Evolutionary conservation across 2,888 invertebrate genomes (phyloP).

Genomic region (Drosophila lacicola): DNA sequence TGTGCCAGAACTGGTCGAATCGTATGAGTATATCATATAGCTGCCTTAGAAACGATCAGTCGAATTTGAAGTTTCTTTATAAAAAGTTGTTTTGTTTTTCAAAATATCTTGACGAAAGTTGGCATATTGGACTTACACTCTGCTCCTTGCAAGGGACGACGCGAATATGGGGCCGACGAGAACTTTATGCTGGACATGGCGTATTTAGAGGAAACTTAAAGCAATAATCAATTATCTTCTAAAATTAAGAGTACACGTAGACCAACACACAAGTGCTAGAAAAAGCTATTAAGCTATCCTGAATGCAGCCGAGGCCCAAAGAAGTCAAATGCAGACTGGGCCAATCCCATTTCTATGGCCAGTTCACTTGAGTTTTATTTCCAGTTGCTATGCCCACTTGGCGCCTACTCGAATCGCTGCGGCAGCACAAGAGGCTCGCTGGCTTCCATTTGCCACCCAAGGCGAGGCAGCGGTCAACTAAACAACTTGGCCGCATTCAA

Average conservation of each 20-base stretch:
- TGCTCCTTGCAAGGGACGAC: too few species aligned
- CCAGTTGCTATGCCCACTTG: conserved; percentile 21
- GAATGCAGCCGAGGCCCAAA: background rate
- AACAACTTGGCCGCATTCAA: conserved; percentile 42
- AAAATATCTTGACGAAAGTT: too few species aligned
- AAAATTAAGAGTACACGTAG: too few species aligned
- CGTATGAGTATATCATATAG: too few species aligned
- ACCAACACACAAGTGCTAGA: too few species aligned
- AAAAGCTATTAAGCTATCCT: background rate
- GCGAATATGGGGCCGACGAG: background rate
- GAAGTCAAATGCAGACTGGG: conserved; percentile 2
- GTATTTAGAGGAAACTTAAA: background rate
- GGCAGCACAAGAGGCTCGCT: conserved; percentile 5
- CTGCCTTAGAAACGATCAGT: too few species aligned
- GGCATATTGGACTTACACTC: too few species aligned
- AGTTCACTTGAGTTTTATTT: conserved; percentile 34
- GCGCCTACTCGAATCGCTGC: conserved; percentile 10
- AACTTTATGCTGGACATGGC: background rate
- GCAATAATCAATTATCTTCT: background rate
- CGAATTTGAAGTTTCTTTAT: too few species aligned
- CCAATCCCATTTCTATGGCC: conserved; percentile 31
- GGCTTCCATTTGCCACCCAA: conserved; percentile 7
- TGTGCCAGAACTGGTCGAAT: too few species aligned
- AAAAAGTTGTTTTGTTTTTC: too few species aligned
- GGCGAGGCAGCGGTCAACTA: conserved; percentile 16